Evolutionary conservation across 2,797 vertebrate species (phyloP), one percentile per base, ranked within the genome.

Genomic region (Ciconia nigra): DNA sequence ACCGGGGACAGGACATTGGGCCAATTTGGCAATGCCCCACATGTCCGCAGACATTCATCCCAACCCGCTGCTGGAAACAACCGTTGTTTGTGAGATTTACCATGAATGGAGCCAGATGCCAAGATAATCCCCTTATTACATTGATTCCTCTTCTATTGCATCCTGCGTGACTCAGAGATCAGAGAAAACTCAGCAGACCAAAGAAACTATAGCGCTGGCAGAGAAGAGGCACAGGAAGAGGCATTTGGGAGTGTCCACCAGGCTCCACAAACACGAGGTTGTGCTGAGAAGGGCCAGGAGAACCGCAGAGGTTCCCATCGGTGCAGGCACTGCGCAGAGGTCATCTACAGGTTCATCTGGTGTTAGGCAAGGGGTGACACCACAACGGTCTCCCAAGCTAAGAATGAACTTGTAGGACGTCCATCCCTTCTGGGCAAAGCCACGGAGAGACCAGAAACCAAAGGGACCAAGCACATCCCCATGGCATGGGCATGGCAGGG

Each of bases 41-140:
- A 1, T 42, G 49, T 79, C 88, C 51, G 4, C 91, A 84, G 87
- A 69, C 76, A 8, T 51, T 77, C 77, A 82, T 58, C 86, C 86
- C 87, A 73, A 18, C 39, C 61, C 77, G 21, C 49, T 37, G 89
- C 88, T 83, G 90, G 83, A 59, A 93, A 61, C 18, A 47, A 17
- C 73, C 52, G 57, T 54, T 90, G 85, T 91, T 65, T 51, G 35
- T 15, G 54, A 74, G 94, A 65, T 92, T 72, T 24, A 2, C 90
- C 58, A 14, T 26, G 86, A 95, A 87, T 5, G 80, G 61, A 93
- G 78, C 47, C 82, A 89, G 92, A 92, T 71, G 84, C 90, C 89
- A 14, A 41, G 47, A 79, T 94, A 95, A 95, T 94, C 95, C 94
- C 89, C 70, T 52, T 28, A n/a, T 91, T 80, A 90, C 71, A 65